phyloP scores from a whole-genome alignment of 2,797 vertebrate species.

The Glossophaga mutica region DNA sequence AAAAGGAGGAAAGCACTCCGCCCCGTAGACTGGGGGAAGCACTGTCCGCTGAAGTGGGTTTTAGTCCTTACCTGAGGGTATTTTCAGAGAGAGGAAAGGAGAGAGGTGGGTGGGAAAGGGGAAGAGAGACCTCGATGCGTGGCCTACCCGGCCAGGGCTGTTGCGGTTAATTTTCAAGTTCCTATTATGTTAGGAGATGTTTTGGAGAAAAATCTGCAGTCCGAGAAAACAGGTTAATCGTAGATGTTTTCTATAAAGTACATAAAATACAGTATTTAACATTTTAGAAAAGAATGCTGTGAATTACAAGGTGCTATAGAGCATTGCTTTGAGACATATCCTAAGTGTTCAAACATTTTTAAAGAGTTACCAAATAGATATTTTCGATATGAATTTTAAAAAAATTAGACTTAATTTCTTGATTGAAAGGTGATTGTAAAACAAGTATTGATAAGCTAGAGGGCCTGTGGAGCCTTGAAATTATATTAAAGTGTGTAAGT shows the following conservation, averaged over 20 bases:
- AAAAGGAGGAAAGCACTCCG: neutral
- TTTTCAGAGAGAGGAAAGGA: neutral
- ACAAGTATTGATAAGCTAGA: neutral
- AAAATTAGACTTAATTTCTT: neutral
- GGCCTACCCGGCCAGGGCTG: neutral
- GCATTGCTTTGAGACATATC: neutral
- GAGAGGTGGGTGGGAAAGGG: neutral
- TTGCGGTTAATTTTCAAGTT: conserved; percentile 6
- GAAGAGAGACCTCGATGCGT: neutral
- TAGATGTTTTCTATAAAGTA: neutral
- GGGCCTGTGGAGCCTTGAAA: neutral
- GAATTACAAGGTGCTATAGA: conserved; percentile 36
- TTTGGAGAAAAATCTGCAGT: neutral
- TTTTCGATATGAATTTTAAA: conserved; percentile 9
- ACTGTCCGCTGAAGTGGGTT: neutral
- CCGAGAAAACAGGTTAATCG: neutral
- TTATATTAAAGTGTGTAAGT: neutral
- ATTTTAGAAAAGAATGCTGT: neutral
- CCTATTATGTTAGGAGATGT: neutral
- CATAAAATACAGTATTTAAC: neutral
- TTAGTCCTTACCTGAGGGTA: neutral
- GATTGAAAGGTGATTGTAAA: neutral
- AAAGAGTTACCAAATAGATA: neutral
- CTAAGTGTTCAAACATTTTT: neutral
- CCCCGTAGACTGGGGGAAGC: neutral